Evolutionary conservation across 2,113 vertebrate genomes (phyloP), one percentile per base, ranked within the genome.

Genomic region (Ochotona curzoniae): DNA sequence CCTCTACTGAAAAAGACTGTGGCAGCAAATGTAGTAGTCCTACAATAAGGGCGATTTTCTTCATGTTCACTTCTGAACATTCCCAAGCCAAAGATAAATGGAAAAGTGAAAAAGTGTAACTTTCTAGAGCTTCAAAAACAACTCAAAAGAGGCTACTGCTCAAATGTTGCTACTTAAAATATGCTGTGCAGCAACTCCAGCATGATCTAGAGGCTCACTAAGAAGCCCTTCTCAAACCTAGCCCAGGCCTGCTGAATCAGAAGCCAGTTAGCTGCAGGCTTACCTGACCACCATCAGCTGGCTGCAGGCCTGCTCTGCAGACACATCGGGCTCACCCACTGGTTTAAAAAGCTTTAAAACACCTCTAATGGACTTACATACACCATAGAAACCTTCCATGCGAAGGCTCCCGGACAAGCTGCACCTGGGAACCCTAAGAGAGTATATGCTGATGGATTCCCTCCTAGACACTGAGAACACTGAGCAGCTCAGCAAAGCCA

Each of bases 31-130:
- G 11, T 11, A 4, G 84, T 17, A 70, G 18, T n/a, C n/a, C 85
- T 26, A 32, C n/a, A 64, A 67, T 15, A 32, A 86, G 44, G 28
- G 70, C 4, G 4, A 7, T 82, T 81, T 83, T 90, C 54, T 89
- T 75, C 57, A 82, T 8, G 5, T 2, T 63, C n/a, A 81, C 54
- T 85, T 70, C 11, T 23, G 28, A 89, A 81, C 17, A 30, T 28
- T 83, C 88, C 74, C 54, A 92, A 90, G 44, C 10, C 67, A 85
- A 95, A 74, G 47, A 47, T 30, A 51, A 54, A 30, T 25, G 69
- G 73, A 79, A 71, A 74, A 82, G 63, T 26, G 11, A 83, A 26
- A 44, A 21, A 63, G 13, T n/a, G 30, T 6, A 54, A 3, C 2
- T 30, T 44, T 14, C 26, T 32, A 2, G 61, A 84, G n/a, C 23